Evolutionary conservation across 1,140 invertebrate genomes (phyloP), one percentile per base, ranked within the genome.

Genomic region (Temnothorax longispinosus): DNA sequence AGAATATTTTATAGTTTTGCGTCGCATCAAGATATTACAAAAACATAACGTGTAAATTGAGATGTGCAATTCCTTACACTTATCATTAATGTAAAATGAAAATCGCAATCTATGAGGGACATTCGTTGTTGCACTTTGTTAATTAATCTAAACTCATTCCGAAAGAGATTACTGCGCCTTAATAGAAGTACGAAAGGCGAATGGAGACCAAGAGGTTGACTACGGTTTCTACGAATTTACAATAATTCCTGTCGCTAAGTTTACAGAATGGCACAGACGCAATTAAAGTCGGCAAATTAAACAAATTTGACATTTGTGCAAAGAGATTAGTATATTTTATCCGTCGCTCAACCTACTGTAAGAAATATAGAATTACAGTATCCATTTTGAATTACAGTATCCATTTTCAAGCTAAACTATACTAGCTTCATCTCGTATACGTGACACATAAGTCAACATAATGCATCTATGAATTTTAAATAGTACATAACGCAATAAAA

Each of bases 121-220:
- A 47, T 75, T 60, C 15, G 32, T 60, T 84, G 18, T 44, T 75
- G n/a, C 27, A 84, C 35, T 74, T 84, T 47, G 21, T 74, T 84
- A 75, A 75, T 84, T 84, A 84, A 84, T 56, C 54, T 58, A 47
- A 82, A 60, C 56, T 56, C 41, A 44, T 47, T 74, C 8, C 27
- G 54, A 18, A 62, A 74, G 80, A 74, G 54, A 72, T 82, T 82
- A 82, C 67, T 18, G 18, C n/a, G 13, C 54, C 54, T 74, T 84
- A 75, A 81, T 69, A 41, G 54, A 32, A 47, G 13, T 15, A 38
- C 7, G 18, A 50, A 47, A 84, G 10, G 60, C 4, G 11, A 67
- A 3, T 7, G n/a, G 21, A 52, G 21, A 8, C 18, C n/a, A 18
- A 69, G 11, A 58, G 27, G n/a, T 35, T 50, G 5, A 69, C 69